These are phyloP conservation scores for Perccottus glenii DNA, from an alignment of 2,113 vertebrate genomes.

Conservation along the genomic window DNA sequence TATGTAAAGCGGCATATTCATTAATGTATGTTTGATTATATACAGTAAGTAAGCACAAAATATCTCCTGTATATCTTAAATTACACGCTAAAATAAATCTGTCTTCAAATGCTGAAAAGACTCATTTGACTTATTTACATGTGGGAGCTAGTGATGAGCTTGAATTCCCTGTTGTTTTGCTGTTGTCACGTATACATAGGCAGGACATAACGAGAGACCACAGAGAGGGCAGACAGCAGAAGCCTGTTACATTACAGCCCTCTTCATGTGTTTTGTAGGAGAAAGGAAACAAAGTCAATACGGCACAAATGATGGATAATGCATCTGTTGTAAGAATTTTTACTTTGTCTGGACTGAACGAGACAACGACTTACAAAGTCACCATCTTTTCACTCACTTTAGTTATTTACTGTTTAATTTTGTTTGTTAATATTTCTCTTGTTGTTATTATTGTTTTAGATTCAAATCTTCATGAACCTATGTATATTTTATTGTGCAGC, in stretches of 20 bases:
- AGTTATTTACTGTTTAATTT: slow-evolving; percentile 44
- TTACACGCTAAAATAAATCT: too few relatives aligned
- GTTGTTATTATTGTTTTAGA: slow-evolving; percentile 32
- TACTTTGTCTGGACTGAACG: slow-evolving; percentile 38
- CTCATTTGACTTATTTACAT: background rate
- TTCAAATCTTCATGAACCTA: slow-evolving; percentile 53
- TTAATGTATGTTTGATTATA: too few relatives aligned
- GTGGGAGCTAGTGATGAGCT: background rate
- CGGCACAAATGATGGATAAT: slow-evolving; percentile 38
- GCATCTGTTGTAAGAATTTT: slow-evolving; percentile 32
- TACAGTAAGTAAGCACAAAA: too few relatives aligned
- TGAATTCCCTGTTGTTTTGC: background rate
- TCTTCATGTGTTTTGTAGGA: background rate
- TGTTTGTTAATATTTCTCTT: slow-evolving; percentile 39
- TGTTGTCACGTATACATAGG: background rate
- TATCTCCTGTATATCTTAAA: too few relatives aligned
- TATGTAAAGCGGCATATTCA: too few relatives aligned
- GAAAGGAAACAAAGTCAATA: background rate
- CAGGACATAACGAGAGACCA: background rate
- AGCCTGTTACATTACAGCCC: background rate
- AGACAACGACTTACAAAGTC: slow-evolving; percentile 24
- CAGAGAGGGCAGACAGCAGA: background rate
- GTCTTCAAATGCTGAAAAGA: background rate
- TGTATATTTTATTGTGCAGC: slow-evolving; percentile 52
- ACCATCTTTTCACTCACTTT: slow-evolving; percentile 33